Conservation (phyloP, 2,113 vertebrate species). For the Platycercus adscitus region DNA sequence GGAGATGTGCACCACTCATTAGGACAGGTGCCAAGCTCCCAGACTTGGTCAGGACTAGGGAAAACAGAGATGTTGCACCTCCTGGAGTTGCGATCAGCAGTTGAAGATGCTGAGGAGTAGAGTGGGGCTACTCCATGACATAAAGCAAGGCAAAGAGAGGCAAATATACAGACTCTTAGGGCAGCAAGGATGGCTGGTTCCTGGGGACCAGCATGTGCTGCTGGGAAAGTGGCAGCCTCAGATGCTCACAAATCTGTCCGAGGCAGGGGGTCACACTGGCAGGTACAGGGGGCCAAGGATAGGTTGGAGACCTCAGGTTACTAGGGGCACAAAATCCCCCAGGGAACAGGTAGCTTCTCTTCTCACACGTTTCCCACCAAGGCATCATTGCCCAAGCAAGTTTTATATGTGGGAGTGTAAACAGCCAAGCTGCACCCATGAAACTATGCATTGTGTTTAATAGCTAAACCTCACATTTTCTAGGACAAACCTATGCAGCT, state of each 20-base stretch:
- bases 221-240: not conserved
- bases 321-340: not conserved
- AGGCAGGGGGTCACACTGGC: not conserved
- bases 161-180: not conserved
- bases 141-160: not conserved
- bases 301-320: not conserved
- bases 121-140: not conserved
- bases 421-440: not conserved
- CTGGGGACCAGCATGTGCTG: rapidly evolving
- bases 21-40: not conserved
- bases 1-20: not conserved
- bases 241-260: rapidly evolving
- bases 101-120: not conserved
- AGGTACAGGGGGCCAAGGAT: not conserved
- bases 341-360: not conserved
- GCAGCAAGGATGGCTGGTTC: not conserved
- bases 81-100: not conserved
- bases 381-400: not conserved
- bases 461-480: not conserved
- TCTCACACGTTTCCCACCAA: not conserved
- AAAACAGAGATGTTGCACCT: not conserved
- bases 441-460: not conserved
- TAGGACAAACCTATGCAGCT: not conserved
- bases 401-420: not conserved
- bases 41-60: not conserved